Evolutionary conservation across 2,888 invertebrate genomes (phyloP).

Genomic region (Hirtodrosophila cameraria): DNA sequence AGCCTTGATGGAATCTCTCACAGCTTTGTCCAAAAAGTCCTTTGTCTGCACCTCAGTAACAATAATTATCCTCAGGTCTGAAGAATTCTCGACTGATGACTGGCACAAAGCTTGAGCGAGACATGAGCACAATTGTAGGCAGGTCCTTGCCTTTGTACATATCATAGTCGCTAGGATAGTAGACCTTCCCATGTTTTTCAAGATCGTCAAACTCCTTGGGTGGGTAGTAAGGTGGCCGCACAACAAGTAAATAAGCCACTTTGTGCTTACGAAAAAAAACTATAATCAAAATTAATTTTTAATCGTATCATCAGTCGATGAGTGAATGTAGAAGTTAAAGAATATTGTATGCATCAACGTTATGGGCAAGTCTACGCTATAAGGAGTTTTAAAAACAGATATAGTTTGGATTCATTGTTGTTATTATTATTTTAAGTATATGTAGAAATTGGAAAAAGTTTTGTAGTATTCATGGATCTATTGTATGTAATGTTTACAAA

Average conservation of each 20-base stretch:
- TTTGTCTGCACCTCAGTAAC: constrained; percentile 87
- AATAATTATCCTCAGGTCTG: constrained; percentile 90
- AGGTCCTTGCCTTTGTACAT: constrained; percentile 22
- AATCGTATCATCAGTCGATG: constrained; percentile 16
- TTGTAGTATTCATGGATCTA: constrained; percentile 1
- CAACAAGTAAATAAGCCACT: constrained; percentile 51
- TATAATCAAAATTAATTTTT: constrained; percentile 58
- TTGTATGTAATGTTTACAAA: constrained; percentile 10
- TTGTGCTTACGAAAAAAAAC: constrained; percentile 67
- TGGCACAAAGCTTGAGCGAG: constrained; percentile 52
- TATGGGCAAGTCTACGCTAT: constrained; percentile 51
- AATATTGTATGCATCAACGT: constrained; percentile 68
- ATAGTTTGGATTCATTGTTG: constrained; percentile 27
- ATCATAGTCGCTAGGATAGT: constrained; percentile 61
- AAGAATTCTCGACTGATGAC: constrained; percentile 16
- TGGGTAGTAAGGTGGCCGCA: constrained; percentile 42
- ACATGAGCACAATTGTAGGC: constrained; percentile 59
- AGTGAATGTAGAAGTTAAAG: constrained; percentile 60
- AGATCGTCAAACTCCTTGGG: constrained; percentile 37
- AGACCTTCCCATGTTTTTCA: constrained; percentile 41
- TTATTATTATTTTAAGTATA: constrained; percentile 5
- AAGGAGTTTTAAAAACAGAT: neutral
- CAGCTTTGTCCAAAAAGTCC: too few species aligned
- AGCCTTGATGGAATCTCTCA: too few species aligned
- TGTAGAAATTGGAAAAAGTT: neutral